Conservation (phyloP, 1,140 invertebrate genomes). For the Planococcus citri region DNA sequence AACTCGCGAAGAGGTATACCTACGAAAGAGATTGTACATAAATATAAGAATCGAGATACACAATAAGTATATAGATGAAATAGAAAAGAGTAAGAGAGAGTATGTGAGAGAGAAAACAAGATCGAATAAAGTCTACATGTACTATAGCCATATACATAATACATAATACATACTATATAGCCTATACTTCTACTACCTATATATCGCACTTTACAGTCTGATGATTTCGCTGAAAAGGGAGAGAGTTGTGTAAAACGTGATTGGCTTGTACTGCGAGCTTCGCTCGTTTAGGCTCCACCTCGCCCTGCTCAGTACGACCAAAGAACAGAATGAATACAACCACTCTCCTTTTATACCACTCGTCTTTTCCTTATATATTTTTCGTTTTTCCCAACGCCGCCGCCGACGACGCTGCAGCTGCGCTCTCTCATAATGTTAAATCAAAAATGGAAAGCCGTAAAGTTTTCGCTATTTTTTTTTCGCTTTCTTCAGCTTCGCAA, state of each 20-base stretch:
- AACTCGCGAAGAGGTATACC: too few species aligned
- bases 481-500: too few species aligned
- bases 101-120: too few species aligned
- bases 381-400: slow-evolving; percentile 11
- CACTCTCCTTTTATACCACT: not conserved
- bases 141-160: slow-evolving; percentile 8
- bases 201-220: slow-evolving; percentile 19
- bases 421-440: not conserved
- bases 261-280: slow-evolving; percentile 13
- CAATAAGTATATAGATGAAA: too few species aligned
- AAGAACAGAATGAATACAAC: slow-evolving; percentile 15
- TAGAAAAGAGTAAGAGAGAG: too few species aligned
- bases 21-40: too few species aligned
- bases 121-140: not conserved
- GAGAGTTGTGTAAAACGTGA: slow-evolving; percentile 12
- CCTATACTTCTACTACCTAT: slow-evolving; percentile 1
- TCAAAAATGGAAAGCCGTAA: slow-evolving; percentile 3
- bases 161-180: too few species aligned
- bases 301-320: not conserved
- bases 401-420: not conserved
- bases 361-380: not conserved
- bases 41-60: too few species aligned
- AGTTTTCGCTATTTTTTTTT: not conserved
- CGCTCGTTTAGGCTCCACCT: slow-evolving; percentile 16
- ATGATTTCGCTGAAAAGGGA: slow-evolving; percentile 13